phyloP scores from a whole-genome alignment of 2,888 invertebrate genomes.

The Dasysyrphus albostriatus region DNA sequence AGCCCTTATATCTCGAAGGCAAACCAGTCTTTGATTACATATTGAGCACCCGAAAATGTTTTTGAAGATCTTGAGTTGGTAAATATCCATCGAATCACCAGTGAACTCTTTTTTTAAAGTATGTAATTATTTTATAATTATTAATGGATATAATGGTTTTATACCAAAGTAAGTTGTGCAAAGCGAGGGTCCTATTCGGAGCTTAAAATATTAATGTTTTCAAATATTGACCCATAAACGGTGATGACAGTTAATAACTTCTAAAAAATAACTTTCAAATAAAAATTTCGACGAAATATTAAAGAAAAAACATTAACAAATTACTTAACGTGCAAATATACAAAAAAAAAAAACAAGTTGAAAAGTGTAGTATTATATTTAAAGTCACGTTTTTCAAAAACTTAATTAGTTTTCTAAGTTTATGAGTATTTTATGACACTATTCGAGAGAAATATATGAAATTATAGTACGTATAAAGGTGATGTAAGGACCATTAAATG shows the following conservation, averaged over 20 bases:
- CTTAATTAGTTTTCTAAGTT: slow-evolving; percentile 2
- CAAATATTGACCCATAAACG: too few relatives aligned
- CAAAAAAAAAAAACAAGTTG: not conserved
- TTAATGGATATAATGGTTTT: too few relatives aligned
- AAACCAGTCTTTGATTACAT: too few relatives aligned
- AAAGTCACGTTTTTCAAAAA: slow-evolving; percentile 50
- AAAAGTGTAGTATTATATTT: slow-evolving; percentile 43
- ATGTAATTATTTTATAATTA: too few relatives aligned
- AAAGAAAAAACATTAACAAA: not conserved
- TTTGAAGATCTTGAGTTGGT: too few relatives aligned
- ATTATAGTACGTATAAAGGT: not conserved
- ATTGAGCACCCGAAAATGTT: too few relatives aligned
- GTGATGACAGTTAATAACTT: not conserved
- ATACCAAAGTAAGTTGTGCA: too few relatives aligned
- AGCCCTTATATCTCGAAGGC: too few relatives aligned
- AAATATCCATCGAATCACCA: too few relatives aligned
- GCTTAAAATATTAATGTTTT: too few relatives aligned
- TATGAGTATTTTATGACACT: slow-evolving; percentile 27
- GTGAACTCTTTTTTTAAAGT: too few relatives aligned
- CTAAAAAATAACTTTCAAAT: not conserved
- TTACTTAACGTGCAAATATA: slow-evolving; percentile 23
- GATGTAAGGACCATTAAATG: not conserved
- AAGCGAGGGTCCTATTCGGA: too few relatives aligned
- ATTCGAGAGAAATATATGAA: not conserved
- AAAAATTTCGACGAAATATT: not conserved